Conservation (phyloP, 1,140 invertebrate genomes). For the Macrostomum lignano region DNA sequence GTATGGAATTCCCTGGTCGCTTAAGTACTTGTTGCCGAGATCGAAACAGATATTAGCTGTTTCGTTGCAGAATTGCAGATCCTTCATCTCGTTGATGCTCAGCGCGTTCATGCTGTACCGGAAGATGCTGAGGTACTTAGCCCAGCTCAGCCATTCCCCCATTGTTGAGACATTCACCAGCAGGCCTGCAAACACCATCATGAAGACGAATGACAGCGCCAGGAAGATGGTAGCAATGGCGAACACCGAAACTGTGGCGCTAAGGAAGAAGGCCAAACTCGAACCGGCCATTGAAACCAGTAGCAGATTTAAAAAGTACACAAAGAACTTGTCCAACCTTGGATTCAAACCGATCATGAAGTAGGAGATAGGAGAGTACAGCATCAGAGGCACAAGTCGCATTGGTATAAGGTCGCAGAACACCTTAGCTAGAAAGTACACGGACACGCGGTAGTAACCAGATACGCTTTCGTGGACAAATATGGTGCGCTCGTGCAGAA, state of each 20-base stretch:
- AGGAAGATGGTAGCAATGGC: conserved; percentile 6
- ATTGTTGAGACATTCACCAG: conserved; percentile 8
- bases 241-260: conserved; percentile 6
- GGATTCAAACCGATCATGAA: conserved; percentile 7
- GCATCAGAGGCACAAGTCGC: conserved; percentile 4
- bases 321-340: conserved; percentile 1
- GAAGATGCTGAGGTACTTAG: conserved; percentile 9
- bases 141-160: conserved; percentile 7
- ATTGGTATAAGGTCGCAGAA: conserved; percentile 8
- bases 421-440: conserved; percentile 7
- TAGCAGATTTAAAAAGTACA: not conserved
- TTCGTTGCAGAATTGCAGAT: not conserved
- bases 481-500: conserved; percentile 9
- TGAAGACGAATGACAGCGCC: conserved; percentile 4
- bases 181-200: conserved; percentile 8
- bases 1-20: too few relatives aligned
- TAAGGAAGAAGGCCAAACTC: conserved; percentile 5
- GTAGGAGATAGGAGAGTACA: conserved; percentile 6
- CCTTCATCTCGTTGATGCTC: conserved; percentile 1
- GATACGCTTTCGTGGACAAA: conserved; percentile 12
- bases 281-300: not conserved
- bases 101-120: not conserved
- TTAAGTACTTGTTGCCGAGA: too few relatives aligned
- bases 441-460: conserved; percentile 7
- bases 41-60: too few relatives aligned